Base-by-base conservation (phyloP, 2,888 invertebrate species). In the Drosophila percnosoma region DNA sequence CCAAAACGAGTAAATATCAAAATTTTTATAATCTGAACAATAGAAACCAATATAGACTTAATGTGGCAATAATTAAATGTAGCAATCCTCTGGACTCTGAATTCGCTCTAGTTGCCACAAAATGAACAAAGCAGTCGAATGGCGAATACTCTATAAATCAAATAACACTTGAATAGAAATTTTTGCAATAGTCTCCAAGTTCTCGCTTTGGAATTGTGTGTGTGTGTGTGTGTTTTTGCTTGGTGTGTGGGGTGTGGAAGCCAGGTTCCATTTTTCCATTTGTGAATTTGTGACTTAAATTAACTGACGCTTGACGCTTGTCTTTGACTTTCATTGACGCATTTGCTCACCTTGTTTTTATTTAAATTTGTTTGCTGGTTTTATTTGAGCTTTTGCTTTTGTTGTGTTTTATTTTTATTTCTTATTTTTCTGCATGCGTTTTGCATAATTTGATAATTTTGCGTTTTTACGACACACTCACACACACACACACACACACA, bases 291-390 rank as follows among this genome's bases (percentile, higher is more conserved):
- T 55, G 66, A 80, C 64, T 86, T 68, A 58, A 86, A 70, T 86
- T 83, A 80, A 70, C 40, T 52, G 73, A 61, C 48, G 73, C 15
- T 29, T 7, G 29, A 1, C 48, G 73, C 8, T 45, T 24, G 45
- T 66, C 60, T 63, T 63, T 62, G 78, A 88, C 89, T 89, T 89
- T 88, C 89, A 84, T 84, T 89, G 84, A 84, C 84, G 84, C 82
- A 88, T 84, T 88, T 76, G 89, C 69, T 84, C 84, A 84, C 84
- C 84, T 89, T 87, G 89, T 89, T 87, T 79, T 80, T 79, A 78
- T 77, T 77, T 65, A 81, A 78, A 78, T 79, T 29, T 52, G 34
- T 64, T 29, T 59, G 55, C 63, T 80, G 70, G 66, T 54, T 65
- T 51, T 49, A 60, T 45, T 45, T 24, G 24, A 15, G 49, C 76